Evolutionary conservation across 2,888 invertebrate genomes (phyloP).

Genomic region (Rambutsinella grinnellia): DNA sequence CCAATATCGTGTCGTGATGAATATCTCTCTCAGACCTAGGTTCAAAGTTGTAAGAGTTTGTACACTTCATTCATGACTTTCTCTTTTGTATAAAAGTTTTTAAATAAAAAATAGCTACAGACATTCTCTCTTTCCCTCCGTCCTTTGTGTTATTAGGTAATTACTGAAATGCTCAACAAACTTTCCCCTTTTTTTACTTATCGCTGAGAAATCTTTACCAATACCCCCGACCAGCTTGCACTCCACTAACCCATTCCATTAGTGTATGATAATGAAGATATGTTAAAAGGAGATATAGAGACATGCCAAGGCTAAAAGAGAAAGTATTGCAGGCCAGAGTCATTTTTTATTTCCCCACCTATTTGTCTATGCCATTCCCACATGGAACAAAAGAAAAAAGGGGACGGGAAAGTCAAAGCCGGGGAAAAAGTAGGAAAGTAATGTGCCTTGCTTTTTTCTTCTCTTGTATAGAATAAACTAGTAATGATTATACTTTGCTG

Average conservation of each 20-base stretch:
- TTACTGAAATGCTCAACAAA: not conserved
- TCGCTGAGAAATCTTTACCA: not conserved
- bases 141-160: not conserved
- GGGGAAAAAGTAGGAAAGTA: not conserved
- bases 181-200: not conserved
- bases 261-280: not conserved
- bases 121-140: not conserved
- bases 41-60: no score
- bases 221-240: not conserved
- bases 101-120: not conserved
- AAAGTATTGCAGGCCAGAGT: slow-evolving; percentile 6
- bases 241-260: not conserved
- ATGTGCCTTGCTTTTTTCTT: not conserved
- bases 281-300: not conserved
- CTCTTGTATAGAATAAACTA: not conserved
- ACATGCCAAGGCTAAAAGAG: not conserved
- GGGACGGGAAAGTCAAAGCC: slow-evolving; percentile 9
- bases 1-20: no score
- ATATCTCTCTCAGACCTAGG: no score
- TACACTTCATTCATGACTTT: not conserved
- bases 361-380: slow-evolving; percentile 31
- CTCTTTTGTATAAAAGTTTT: not conserved
- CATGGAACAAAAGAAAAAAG: slow-evolving; percentile 11
- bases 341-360: slow-evolving; percentile 30
- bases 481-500: slow-evolving; percentile 2